Percentiles rank a stretch among this genome's conserved stretches.
These are phyloP conservation scores for Phoronis australis DNA, from an alignment of 2,888 invertebrate species.

Conservation along the genomic window DNA sequence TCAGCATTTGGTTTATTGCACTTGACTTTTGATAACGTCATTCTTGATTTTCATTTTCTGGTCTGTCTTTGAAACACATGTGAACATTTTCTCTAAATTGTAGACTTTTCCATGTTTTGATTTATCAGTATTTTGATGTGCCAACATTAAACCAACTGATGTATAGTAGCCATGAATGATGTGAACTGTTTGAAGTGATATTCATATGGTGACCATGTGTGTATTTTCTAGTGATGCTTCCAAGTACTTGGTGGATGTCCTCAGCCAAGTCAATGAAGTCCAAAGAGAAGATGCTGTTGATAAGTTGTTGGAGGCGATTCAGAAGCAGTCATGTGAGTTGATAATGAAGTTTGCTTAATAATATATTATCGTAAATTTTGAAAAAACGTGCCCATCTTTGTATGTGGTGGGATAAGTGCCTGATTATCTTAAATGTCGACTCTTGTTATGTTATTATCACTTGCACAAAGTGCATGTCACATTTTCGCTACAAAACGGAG, in stretches of 20 bases:
- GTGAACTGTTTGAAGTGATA: neutral
- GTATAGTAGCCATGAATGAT: neutral
- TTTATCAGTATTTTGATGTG: no score
- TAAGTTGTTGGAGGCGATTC: conserved; percentile 70
- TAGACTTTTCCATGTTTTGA: neutral
- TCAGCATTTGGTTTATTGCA: no score
- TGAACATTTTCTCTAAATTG: neutral
- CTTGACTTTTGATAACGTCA: no score
- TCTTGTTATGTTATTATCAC: no score
- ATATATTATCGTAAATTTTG: no score
- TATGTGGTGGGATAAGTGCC: no score
- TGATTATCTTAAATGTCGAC: no score
- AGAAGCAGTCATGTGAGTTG: conserved; percentile 68
- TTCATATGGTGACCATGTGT: neutral
- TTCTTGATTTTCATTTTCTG: neutral
- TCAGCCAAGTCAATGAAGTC: conserved; percentile 59
- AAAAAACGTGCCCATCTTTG: no score
- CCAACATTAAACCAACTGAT: no score
- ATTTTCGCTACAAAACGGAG: no score
- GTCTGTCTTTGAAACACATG: neutral
- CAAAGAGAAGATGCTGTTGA: conserved; percentile 70
- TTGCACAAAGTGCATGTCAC: no score
- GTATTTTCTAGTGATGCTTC: conserved; percentile 61
- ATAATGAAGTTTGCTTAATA: neutral
- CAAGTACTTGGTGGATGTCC: conserved; percentile 66